Evolutionary conservation across 1,140 invertebrate species (phyloP), one percentile per base, ranked within the genome.

Genomic region (Dreissena rostriformis): DNA sequence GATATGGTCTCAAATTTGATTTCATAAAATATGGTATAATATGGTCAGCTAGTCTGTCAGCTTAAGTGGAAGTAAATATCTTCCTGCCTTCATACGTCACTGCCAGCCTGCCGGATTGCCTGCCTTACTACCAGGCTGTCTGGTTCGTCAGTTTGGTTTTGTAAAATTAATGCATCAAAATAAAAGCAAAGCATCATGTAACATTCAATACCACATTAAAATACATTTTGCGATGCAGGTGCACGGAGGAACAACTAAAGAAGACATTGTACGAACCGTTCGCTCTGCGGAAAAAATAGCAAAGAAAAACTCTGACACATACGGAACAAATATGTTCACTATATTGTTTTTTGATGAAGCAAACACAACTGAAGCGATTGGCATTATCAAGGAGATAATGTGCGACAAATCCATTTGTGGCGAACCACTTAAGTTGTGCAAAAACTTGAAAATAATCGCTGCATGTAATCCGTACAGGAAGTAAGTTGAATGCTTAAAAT

Each of bases 321-420:
- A 67, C 53, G 74, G 57, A 17, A n/a, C 71, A 11, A 17, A 77
- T 1, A 77, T 91, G 26, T 72, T 84, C 55, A 90, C 90, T 28
- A 86, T 92, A 17, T 67, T 92, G 52, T 92, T 92, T 65, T 91
- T 92, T 81, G 91, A 92, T 80, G 91, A 92, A 80, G 91, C 89
- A 0, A 92, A 92, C 78, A 91, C 91, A 29, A 92, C 91, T 52
- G 89, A 90, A 66, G 88, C 90, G 19, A 89, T 92, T 61, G 90
- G 90, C 57, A 57, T 91, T n/a, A 88, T 92, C n/a, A 92, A 92
- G 73, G 91, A 92, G 71, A 89, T 92, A n/a, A 90, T 92, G 88
- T 92, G 91, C 85, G 91, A 92, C 86, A 77, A 86, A 14, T 80
- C 80, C 10, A 79, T 91, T 65, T 55, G 83, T 65, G 91, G 91